A percentile compares a stretch with the other conserved stretches of the same genome.
Conservation (phyloP, 2,113 vertebrate genomes). For the Anolis sagrei region DNA sequence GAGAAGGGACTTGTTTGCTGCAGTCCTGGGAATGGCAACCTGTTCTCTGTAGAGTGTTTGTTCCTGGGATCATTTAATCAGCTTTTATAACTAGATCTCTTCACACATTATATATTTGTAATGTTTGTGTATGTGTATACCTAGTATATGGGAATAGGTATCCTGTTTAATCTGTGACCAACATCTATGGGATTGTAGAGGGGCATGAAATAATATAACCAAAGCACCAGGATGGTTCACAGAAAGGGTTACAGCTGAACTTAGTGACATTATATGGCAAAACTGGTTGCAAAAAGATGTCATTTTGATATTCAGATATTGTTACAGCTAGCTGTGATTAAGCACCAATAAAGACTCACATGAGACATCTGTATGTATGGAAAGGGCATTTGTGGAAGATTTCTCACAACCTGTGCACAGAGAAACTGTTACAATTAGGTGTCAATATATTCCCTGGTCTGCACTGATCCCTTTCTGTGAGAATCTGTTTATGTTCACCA, state of each 20-base stretch:
- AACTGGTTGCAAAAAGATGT: not conserved
- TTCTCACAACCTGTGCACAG: not conserved
- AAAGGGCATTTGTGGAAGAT: not conserved
- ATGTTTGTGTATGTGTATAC: not conserved
- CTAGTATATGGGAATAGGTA: not conserved
- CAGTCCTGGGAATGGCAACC: slow-evolving; percentile 28
- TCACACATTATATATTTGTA: not conserved
- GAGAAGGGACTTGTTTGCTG: slow-evolving; percentile 23
- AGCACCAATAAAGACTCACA: not conserved
- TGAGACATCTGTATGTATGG: not conserved
- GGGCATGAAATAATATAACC: not conserved
- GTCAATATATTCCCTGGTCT: not conserved
- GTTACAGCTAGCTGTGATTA: not conserved
- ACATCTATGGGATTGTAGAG: not conserved
- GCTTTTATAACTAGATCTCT: not conserved
- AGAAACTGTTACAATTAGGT: not conserved
- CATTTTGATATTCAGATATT: not conserved
- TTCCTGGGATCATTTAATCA: not conserved
- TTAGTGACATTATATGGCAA: not conserved
- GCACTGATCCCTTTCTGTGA: not conserved
- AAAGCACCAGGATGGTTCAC: not conserved
- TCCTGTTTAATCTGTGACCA: not conserved
- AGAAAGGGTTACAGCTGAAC: not conserved
- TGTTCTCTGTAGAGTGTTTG: not conserved
- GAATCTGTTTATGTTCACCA: not conserved